Conservation (phyloP, 2,113 vertebrate species). For the Cariama cristata region DNA sequence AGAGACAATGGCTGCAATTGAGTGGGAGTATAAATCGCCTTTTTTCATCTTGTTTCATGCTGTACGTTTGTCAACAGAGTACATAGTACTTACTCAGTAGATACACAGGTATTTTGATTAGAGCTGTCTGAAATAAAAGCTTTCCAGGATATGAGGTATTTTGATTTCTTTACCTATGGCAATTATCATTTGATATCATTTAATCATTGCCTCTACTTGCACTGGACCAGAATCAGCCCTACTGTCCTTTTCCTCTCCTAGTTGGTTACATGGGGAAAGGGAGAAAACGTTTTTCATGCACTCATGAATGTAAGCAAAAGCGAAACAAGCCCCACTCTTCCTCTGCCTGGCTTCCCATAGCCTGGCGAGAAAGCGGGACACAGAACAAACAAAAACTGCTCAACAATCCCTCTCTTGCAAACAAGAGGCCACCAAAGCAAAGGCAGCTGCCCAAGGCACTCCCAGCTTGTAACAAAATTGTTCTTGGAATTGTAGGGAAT, state of each 20-base stretch:
- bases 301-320: not conserved
- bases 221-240: not conserved
- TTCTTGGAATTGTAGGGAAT: not conserved
- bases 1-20: not conserved
- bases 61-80: not conserved
- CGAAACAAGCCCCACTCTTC: not conserved
- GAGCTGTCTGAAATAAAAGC: not conserved
- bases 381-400: not conserved
- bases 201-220: not conserved
- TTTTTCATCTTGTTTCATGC: not conserved
- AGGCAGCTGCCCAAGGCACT: not conserved
- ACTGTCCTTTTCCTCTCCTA: not conserved
- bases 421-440: not conserved
- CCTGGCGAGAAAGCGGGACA: not conserved
- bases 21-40: not conserved
- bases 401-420: not conserved
- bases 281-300: not conserved
- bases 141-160: not conserved
- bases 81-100: not conserved
- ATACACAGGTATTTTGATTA: not conserved
- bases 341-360: not conserved
- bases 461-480: not conserved
- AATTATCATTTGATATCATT: not conserved
- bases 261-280: not conserved
- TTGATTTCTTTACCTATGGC: not conserved